Evolutionary conservation across 2,113 vertebrate species (phyloP), one percentile per base, ranked within the genome.

Genomic region (Thunnus maccoyii): DNA sequence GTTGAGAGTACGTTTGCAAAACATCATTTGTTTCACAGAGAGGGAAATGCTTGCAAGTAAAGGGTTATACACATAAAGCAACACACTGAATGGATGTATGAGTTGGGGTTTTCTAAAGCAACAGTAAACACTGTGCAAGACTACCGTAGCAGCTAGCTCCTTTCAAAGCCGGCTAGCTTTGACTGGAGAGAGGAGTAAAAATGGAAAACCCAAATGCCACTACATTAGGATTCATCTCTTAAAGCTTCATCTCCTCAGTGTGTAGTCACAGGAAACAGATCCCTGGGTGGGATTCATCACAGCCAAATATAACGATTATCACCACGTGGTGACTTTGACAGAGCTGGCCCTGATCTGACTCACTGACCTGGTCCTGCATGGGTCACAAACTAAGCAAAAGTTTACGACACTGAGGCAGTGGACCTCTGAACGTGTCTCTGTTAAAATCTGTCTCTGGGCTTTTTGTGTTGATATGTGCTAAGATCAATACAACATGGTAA

Each of bases 321-420:
- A 71, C 58, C 74, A 30, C 70, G 70, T 64, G 74, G 80, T 82
- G 84, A 91, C 85, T 84, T 78, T 88, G 89, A 92, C 80, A 81
- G 83, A 92, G 78, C 80, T 79, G 85, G 80, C 66, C 80, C 81
- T 86, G 83, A 82, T 80, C 25, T 86, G 89, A 88, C 80, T 89
- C 88, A 89, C 55, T 94, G 92, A 93, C 91, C 93, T 93, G 88
- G n/a, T 84, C 47, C 83, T 87, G 80, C 88, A 94, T 89, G 92
- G 91, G 84, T 94, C 93, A 94, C 89, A 93, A 93, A 91, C 88
- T 85, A 85, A 83, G 81, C 76, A 92, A 90, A 93, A 91, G 84
- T 92, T 91, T 92, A 92, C 22, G 89, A 90, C 82, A 85, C 50
- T 2, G 72, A 89, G 57, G 85, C 86, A 84, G 65, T 54, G 20